Conservation (phyloP, 2,888 invertebrate species). For the Lepidonotus clava region DNA sequence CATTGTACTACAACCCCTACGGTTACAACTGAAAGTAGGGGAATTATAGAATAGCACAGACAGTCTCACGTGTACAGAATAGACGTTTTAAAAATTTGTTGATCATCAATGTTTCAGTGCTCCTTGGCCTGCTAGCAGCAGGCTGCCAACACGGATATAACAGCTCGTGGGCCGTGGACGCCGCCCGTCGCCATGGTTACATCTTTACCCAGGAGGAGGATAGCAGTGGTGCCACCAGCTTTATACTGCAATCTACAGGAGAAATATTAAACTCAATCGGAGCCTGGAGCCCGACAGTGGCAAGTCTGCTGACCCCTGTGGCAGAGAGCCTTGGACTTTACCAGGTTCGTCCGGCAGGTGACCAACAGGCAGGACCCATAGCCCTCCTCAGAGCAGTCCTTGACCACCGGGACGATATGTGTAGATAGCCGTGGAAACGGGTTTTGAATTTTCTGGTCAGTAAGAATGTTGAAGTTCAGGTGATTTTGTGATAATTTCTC, state of each 20-base stretch:
- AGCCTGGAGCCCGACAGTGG: neutral
- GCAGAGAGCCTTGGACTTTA: neutral
- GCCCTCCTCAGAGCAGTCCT: neutral
- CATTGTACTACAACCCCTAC: too few relatives aligned
- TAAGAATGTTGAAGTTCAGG: too few relatives aligned
- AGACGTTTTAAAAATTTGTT: neutral
- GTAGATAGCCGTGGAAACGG: too few relatives aligned
- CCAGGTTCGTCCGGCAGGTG: neutral
- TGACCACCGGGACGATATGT: neutral
- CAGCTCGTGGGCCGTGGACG: constrained; percentile 14
- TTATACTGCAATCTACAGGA: too few relatives aligned
- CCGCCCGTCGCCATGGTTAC: neutral
- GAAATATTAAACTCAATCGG: neutral
- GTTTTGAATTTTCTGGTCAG: too few relatives aligned
- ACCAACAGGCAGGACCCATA: neutral
- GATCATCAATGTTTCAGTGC: neutral
- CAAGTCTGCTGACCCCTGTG: neutral
- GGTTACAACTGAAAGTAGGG: too few relatives aligned
- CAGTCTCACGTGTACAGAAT: too few relatives aligned
- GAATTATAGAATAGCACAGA: too few relatives aligned
- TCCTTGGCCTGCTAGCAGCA: neutral
- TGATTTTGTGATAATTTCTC: too few relatives aligned
- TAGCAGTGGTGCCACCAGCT: neutral
- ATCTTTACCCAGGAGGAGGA: neutral
- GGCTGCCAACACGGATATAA: constrained; percentile 21